phyloP scores from a whole-genome alignment of 2,888 invertebrate genomes.

The Tinea semifulvella region DNA sequence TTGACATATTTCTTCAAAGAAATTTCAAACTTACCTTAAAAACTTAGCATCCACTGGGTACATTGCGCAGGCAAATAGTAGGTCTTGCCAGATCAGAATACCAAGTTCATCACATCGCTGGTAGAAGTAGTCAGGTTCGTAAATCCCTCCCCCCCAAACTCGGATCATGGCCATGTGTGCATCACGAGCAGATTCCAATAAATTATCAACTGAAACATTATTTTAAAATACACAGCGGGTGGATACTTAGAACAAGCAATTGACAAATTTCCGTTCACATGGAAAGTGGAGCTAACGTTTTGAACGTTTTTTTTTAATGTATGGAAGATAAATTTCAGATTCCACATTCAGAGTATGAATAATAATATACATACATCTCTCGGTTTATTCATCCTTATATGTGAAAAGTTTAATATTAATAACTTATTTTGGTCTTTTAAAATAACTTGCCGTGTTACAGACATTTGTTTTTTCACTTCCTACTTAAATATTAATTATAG shows the following conservation, averaged over 20 bases:
- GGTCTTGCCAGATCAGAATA: conserved; percentile 96
- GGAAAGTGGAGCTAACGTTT: background rate
- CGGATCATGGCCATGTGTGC: conserved; percentile 92
- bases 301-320: background rate
- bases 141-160: conserved; percentile 99
- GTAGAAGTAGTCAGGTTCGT: conserved; percentile 92
- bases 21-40: conserved; percentile 55
- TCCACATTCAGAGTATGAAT: background rate
- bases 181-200: conserved; percentile 75
- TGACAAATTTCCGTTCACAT: no score
- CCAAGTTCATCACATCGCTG: conserved; percentile 86
- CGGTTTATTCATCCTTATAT: no score
- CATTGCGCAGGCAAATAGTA: conserved; percentile 96
- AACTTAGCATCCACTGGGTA: conserved; percentile 83
- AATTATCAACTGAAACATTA: conserved; percentile 52
- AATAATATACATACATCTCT: background rate
- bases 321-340: no score
- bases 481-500: no score
- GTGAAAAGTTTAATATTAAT: no score
- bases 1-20: no score
- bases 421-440: no score
- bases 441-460: no score
- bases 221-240: background rate
- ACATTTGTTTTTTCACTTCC: no score
- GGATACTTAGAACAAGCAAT: no score